Evolutionary conservation across 1,140 invertebrate genomes (phyloP), one percentile per base, ranked within the genome.

Genomic region (Scaptomyza pallida): DNA sequence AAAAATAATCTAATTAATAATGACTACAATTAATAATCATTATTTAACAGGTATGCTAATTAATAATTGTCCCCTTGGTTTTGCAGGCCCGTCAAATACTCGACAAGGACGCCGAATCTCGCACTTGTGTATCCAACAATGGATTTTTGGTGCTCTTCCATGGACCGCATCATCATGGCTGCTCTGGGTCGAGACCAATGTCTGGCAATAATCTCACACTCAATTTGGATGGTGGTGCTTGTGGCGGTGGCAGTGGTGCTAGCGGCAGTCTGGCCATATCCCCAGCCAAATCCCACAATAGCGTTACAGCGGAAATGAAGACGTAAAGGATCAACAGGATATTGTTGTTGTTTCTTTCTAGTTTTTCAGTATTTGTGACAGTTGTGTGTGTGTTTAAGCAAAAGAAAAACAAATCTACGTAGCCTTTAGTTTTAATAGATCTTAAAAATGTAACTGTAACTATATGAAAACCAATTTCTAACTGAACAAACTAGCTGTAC

Each of bases 21-120:
- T n/a, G n/a, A n/a, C n/a, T n/a, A n/a, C n/a, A n/a, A n/a, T n/a
- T n/a, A n/a, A n/a, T n/a, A n/a, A n/a, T n/a, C n/a, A n/a, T n/a
- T n/a, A n/a, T n/a, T n/a, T n/a, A n/a, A n/a, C n/a, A n/a, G n/a
- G n/a, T n/a, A n/a, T n/a, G n/a, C n/a, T n/a, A n/a, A n/a, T 72
- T 9, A 30, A 41, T 43, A 23, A 41, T 0, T 30, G 2, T 6
- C 0, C 2, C 26, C 9, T 48, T 6, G 2, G n/a, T 43, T 13
- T 37, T 13, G 1, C 16, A 91, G 91, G 89, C 89, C 10, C 90
- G 85, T 41, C 79, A 89, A 61, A 90, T 91, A 59, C 72, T 91
- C 19, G 91, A 91, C 68, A 91, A 91, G 62, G 91, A 91, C 33
- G 82, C 77, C 2, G 89, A 89, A 67, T 90, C 89, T 63, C 81